Conservation (phyloP, 2,797 vertebrate species). For the Vipera ursinii region DNA sequence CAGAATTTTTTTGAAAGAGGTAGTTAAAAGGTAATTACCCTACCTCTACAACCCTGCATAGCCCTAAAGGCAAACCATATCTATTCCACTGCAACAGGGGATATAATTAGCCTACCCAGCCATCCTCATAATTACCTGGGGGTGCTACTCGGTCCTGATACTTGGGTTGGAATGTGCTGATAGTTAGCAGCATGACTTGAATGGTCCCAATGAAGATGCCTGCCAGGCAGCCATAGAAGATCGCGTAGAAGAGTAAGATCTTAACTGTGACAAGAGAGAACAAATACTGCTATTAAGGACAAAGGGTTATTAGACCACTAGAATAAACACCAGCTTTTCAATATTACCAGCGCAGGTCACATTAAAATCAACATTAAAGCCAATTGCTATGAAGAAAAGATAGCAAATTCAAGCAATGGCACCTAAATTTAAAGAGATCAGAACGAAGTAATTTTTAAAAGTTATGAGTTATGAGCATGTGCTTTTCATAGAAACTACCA, state of each 20-base stretch:
- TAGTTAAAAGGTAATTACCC: not conserved
- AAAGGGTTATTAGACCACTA: not conserved
- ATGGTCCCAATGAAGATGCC: conserved; percentile 98
- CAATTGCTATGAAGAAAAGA: not conserved
- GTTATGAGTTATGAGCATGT: not conserved
- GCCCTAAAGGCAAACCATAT: not conserved
- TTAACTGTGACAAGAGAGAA: conserved; percentile 81
- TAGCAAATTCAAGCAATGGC: not conserved
- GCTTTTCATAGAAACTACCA: not conserved
- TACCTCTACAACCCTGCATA: not conserved
- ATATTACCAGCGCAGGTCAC: not conserved
- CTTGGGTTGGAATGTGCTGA: conserved; percentile 89
- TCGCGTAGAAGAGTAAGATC: conserved; percentile 93
- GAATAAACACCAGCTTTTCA: not conserved
- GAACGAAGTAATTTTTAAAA: not conserved
- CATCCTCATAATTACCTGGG: conserved; percentile 84
- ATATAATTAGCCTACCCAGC: not conserved
- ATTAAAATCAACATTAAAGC: not conserved
- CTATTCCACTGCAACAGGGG: not conserved
- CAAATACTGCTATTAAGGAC: conserved; percentile 25
- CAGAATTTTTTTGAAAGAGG: not conserved
- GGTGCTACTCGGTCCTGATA: conserved; percentile 98
- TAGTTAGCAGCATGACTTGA: conserved; percentile 91
- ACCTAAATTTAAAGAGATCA: not conserved
- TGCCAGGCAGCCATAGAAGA: conserved; percentile 97